Percentiles rank a stretch among this genome's conserved stretches.
Conservation (phyloP, 1,140 invertebrate genomes). For the Carposina sasakii region DNA sequence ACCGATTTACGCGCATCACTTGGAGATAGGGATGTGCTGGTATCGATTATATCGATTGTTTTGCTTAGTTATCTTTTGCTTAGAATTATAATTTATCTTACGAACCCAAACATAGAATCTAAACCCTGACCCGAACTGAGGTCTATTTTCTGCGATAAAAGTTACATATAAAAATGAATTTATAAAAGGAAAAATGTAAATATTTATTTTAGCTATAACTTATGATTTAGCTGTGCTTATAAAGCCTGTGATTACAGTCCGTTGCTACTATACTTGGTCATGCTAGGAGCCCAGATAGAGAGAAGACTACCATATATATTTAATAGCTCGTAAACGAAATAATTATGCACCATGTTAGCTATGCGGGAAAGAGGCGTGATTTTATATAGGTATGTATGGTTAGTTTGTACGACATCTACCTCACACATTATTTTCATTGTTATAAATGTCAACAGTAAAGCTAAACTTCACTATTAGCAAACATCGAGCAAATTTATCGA, state of each 20-base stretch:
- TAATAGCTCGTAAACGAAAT: not conserved
- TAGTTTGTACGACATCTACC: not conserved
- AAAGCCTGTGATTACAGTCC: too few relatives aligned
- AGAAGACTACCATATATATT: too few relatives aligned
- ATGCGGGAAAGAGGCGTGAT: not conserved
- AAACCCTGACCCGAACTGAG: not conserved
- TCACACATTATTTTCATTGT: not conserved
- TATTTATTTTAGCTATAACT: not conserved
- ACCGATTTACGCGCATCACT: constrained; percentile 63
- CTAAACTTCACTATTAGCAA: not conserved
- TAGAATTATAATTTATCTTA: not conserved
- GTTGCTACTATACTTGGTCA: too few relatives aligned
- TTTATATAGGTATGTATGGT: not conserved
- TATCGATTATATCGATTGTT: not conserved
- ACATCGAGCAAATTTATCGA: constrained; percentile 21
- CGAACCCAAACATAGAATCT: too few relatives aligned
- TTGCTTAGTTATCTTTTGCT: not conserved
- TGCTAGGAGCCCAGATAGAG: too few relatives aligned
- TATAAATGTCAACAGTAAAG: not conserved
- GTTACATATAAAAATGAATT: not conserved
- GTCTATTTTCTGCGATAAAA: not conserved
- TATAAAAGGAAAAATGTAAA: not conserved
- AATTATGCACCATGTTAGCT: not conserved
- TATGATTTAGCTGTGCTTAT: too few relatives aligned
- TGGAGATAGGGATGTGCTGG: constrained; percentile 30